phyloP scores from a whole-genome alignment of 2,797 vertebrate species.

The Crenichthys baileyi region DNA sequence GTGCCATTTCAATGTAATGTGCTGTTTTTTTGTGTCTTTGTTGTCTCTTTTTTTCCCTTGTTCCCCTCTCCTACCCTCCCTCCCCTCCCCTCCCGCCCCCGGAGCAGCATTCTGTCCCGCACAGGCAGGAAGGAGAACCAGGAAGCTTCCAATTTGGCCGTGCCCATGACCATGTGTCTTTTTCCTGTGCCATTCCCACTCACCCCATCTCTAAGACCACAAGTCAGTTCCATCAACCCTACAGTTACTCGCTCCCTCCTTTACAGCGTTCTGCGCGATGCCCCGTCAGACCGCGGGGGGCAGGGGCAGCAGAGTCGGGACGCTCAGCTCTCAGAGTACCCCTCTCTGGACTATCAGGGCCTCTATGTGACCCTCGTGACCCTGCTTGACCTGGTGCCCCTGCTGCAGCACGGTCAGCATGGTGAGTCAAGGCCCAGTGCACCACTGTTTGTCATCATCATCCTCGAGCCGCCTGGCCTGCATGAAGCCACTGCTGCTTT shows the following conservation, averaged over 20 bases:
- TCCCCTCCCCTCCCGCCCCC: conserved; percentile 93
- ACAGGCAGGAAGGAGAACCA: conserved; percentile 99
- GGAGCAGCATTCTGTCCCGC: conserved; percentile 99
- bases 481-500: conserved; percentile 80
- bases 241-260: conserved; percentile 99
- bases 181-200: conserved; percentile 99
- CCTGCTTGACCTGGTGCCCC: conserved; percentile 99
- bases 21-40: conserved; percentile 99
- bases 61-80: conserved; percentile 82
- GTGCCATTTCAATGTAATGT: conserved; percentile 99
- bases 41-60: conserved; percentile 99
- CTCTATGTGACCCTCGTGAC: conserved; percentile 99
- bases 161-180: conserved; percentile 99
- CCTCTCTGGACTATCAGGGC: conserved; percentile 99
- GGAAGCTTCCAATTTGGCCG: conserved; percentile 99
- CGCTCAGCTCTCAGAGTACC: conserved; percentile 99
- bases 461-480: conserved; percentile 75
- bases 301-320: conserved; percentile 98
- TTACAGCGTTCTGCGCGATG: conserved; percentile 99
- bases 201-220: conserved; percentile 99
- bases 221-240: conserved; percentile 99
- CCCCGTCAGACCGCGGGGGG: conserved; percentile 97
- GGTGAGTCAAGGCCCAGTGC: conserved; percentile 90
- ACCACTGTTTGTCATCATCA: conserved; percentile 81
- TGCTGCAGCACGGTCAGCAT: conserved; percentile 99